Conservation (phyloP, 2,797 vertebrate species). For the Pelobates cultripes region DNA sequence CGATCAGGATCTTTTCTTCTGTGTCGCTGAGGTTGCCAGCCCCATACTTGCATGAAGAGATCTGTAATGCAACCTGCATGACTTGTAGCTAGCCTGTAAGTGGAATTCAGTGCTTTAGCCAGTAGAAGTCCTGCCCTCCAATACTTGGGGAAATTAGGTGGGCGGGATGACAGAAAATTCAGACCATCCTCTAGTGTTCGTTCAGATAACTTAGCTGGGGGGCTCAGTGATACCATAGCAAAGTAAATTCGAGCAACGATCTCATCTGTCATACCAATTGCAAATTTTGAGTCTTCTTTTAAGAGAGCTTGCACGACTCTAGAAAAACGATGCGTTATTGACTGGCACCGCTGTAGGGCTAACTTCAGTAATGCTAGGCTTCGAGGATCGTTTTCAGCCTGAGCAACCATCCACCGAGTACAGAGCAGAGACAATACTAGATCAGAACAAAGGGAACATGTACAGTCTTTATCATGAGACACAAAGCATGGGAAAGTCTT, state of each 20-base stretch:
- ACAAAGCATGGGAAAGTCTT: slow-evolving; percentile 74
- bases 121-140: slow-evolving; percentile 77
- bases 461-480: slow-evolving; percentile 72
- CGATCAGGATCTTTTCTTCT: slow-evolving; percentile 30
- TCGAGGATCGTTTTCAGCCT: slow-evolving; percentile 63
- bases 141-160: slow-evolving; percentile 61
- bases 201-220: slow-evolving; percentile 56
- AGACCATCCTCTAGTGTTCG: slow-evolving; percentile 76
- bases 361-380: slow-evolving; percentile 68
- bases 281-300: neutral
- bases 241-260: slow-evolving; percentile 76
- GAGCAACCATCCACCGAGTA: slow-evolving; percentile 79
- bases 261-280: slow-evolving; percentile 68
- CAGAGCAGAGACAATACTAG: slow-evolving; percentile 74
- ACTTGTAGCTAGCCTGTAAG: slow-evolving; percentile 69
- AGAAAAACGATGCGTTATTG: slow-evolving; percentile 58
- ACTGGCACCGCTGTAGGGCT: slow-evolving; percentile 69
- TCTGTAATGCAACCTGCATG: slow-evolving; percentile 65
- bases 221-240: slow-evolving; percentile 70
- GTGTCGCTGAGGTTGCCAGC: slow-evolving; percentile 71
- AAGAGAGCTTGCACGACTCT: slow-evolving; percentile 29
- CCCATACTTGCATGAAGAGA: slow-evolving; percentile 75
- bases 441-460: slow-evolving; percentile 81
- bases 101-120: slow-evolving; percentile 71
- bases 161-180: slow-evolving; percentile 68